These are phyloP conservation scores for Poliocrania exsul DNA, from an alignment of 2,797 vertebrate genomes.

Conservation along the genomic window DNA sequence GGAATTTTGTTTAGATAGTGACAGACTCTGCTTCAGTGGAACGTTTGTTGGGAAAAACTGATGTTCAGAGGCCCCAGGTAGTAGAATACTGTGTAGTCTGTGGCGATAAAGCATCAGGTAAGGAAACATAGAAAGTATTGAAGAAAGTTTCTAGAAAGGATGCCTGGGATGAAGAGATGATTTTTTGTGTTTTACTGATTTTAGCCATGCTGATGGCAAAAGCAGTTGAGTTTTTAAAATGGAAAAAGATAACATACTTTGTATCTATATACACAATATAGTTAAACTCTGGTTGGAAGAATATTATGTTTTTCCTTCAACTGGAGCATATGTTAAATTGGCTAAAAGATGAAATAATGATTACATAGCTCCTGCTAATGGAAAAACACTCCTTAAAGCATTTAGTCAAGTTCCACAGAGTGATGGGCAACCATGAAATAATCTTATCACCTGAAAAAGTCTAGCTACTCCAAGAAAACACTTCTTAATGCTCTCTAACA, in stretches of 20 bases:
- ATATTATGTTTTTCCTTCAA: neutral
- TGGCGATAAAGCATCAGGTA: constrained; percentile 98
- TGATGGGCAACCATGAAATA: neutral
- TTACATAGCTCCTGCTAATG: neutral
- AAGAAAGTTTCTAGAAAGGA: neutral
- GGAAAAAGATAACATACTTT: neutral
- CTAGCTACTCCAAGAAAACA: neutral
- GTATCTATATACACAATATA: neutral
- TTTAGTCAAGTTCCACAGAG: neutral
- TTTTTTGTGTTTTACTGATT: neutral
- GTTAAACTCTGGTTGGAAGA: neutral
- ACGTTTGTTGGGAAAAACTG: constrained; percentile 90
- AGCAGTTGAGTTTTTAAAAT: neutral
- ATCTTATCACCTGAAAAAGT: neutral
- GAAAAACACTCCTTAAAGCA: neutral
- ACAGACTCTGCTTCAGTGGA: constrained; percentile 96
- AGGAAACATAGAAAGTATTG: neutral
- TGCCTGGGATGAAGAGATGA: neutral
- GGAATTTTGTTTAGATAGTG: constrained; percentile 86
- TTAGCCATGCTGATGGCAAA: neutral
- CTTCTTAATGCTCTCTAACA: neutral
- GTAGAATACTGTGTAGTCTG: constrained; percentile 98
- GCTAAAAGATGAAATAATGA: neutral
- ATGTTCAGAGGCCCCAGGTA: constrained; percentile 89
- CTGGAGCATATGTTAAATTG: neutral